Base-by-base conservation (phyloP, 2,888 invertebrate species). In the Drosophila longiperda region DNA sequence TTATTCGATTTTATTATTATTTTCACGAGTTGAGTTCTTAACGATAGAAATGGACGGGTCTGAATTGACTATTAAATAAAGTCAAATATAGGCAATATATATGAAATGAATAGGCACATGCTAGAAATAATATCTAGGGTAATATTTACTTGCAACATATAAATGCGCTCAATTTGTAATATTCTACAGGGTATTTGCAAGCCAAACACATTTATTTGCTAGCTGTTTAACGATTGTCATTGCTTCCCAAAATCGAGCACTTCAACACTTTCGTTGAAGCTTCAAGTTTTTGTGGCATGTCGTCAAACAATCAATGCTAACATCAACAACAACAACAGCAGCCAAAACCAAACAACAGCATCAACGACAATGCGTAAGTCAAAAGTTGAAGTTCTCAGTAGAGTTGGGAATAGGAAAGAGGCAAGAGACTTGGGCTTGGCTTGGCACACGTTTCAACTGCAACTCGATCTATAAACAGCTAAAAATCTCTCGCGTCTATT, bases 281-380 rank as follows among this genome's bases (percentile, higher is more conserved):
- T 17, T 17, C 32, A 61, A 66, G 64, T 75, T 65, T 71, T 62
- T 71, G 62, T 65, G 75, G 55, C 75, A 66, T 78, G 74, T 66
- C 78, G 71, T 65, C 77, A 71, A 58, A 66, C 71, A 66, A 66
- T 75, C 75, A 66, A 71, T 53, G 66, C 49, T 33, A 58, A 59
- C 66, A 42, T 26, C 48, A 70, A 62, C 38, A 58, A 20, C 38
- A 45, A 45, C 45, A 3, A 38, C 48, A 53, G 12, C 20, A 45
- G 23, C 45, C 45, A 3, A 23, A 23, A 49, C 34, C 45, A 26
- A 60, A 29, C 57, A 67, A 55, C 76, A 74, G 38, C 66, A 50
- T 55, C 52, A 53, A 42, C 63, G 52, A 38, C 52, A 53, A 23
- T 53, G 53, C 26, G 38, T 53, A 29, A 20, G 48, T 38, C 53